Percentiles rank a stretch among this genome's conserved stretches.
These are phyloP conservation scores for Gobionotothen gibberifrons DNA, from an alignment of 2,797 vertebrate species.

Conservation along the genomic window DNA sequence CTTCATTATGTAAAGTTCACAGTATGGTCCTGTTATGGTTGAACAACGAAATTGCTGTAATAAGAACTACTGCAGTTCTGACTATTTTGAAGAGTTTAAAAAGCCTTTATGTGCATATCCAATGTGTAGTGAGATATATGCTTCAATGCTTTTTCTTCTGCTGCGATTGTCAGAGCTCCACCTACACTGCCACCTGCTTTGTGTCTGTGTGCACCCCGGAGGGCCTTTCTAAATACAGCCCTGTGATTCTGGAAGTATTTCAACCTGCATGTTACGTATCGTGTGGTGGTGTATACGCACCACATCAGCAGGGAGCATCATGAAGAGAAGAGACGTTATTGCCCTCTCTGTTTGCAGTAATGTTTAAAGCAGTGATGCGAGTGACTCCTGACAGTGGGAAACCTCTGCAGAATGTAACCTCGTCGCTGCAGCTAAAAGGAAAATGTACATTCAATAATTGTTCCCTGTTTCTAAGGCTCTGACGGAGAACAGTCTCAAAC, in stretches of 20 bases:
- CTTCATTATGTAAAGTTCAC: background rate
- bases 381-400: constrained; percentile 18
- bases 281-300: constrained; percentile 21
- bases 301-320: constrained; percentile 24
- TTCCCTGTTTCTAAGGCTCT: background rate
- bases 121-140: constrained; percentile 10
- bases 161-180: constrained; percentile 36
- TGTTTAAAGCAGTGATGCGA: constrained; percentile 23
- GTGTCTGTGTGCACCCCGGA: constrained; percentile 26
- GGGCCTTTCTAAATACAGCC: constrained; percentile 36
- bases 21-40: background rate
- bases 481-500: background rate
- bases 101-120: background rate
- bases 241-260: constrained; percentile 1
- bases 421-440: constrained; percentile 15
- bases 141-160: constrained; percentile 15
- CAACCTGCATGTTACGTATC: constrained; percentile 6
- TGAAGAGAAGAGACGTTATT: constrained; percentile 9
- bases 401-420: constrained; percentile 5
- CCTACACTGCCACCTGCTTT: constrained; percentile 51
- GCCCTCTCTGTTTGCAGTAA: constrained; percentile 13
- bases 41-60: background rate
- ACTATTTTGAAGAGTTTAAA: background rate
- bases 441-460: background rate
- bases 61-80: no score